phyloP scores from a whole-genome alignment of 1,140 invertebrate genomes.

The Scaptomyza graminum region DNA sequence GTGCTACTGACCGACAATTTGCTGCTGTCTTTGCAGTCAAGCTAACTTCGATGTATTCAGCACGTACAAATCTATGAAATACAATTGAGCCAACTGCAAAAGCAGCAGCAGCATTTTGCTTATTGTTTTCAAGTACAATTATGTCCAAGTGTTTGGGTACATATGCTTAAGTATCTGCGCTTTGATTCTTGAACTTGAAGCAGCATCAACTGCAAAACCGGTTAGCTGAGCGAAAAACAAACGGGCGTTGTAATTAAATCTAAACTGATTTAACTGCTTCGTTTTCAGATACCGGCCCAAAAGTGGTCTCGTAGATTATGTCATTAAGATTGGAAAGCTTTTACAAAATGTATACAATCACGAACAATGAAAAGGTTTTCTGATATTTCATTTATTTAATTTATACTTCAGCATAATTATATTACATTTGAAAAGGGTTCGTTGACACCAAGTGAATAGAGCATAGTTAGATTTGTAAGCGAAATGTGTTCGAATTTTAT shows the following conservation, averaged over 20 bases:
- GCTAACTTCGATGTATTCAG: constrained; percentile 33
- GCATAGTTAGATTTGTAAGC: no score
- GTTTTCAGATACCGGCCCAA: constrained; percentile 16
- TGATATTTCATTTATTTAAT: background rate
- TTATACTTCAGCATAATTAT: no score
- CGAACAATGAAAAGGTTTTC: no score
- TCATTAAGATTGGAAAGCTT: constrained; percentile 6
- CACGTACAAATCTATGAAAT: constrained; percentile 37
- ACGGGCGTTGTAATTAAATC: constrained; percentile 58
- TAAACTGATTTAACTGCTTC: constrained; percentile 40
- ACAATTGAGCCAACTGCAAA: constrained; percentile 47
- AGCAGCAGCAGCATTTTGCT: constrained; percentile 33
- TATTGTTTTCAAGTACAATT: constrained; percentile 48
- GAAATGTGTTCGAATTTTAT: no score
- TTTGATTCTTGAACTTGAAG: constrained; percentile 52
- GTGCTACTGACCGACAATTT: constrained; percentile 77
- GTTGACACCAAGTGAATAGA: no score
- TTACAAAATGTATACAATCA: no score
- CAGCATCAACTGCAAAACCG: constrained; percentile 65
- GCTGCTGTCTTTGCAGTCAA: constrained; percentile 46
- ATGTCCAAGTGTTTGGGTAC: constrained; percentile 19
- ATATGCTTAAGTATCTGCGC: background rate
- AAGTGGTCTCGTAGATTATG: background rate
- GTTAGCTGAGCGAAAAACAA: constrained; percentile 32
- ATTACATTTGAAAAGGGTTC: no score